Evolutionary conservation across 2,888 invertebrate species (phyloP).

Genomic region (Gortyna flavago): DNA sequence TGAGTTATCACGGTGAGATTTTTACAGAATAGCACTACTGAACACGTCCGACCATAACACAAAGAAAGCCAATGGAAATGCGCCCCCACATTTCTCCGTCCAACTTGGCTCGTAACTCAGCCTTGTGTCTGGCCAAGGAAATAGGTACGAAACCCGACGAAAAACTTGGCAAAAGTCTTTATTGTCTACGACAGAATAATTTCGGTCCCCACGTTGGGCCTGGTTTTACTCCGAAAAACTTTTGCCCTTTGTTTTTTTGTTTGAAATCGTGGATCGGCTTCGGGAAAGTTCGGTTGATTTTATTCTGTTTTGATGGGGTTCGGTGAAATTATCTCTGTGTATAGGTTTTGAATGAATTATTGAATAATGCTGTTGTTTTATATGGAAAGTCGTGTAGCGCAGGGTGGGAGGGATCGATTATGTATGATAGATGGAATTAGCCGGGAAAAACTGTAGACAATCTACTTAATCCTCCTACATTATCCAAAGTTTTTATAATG

Average conservation of each 20-base stretch:
- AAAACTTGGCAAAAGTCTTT: constrained; percentile 65
- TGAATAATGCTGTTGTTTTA: neutral
- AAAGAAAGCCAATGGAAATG: constrained; percentile 60
- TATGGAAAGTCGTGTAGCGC: neutral
- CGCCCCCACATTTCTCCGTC: constrained; percentile 61
- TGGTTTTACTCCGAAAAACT: constrained; percentile 50
- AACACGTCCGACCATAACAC: neutral
- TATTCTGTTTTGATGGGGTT: constrained; percentile 32
- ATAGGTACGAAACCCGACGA: constrained; percentile 61
- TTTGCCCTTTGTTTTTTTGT: constrained; percentile 35
- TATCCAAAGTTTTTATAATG: neutral
- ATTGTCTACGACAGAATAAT: constrained; percentile 68
- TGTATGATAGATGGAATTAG: neutral
- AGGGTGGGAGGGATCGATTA: neutral
- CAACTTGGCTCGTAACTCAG: constrained; percentile 70
- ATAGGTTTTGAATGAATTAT: constrained; percentile 10
- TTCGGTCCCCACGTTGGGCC: constrained; percentile 53
- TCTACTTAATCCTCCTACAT: neutral
- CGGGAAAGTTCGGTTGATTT: constrained; percentile 17
- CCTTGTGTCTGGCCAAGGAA: constrained; percentile 55
- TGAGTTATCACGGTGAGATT: neutral
- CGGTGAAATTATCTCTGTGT: neutral
- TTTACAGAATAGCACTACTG: neutral
- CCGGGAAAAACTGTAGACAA: neutral
- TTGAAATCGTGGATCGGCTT: constrained; percentile 24